These are phyloP conservation scores for Ataeniobius toweri DNA, from an alignment of 2,797 vertebrate genomes.

Conservation along the genomic window DNA sequence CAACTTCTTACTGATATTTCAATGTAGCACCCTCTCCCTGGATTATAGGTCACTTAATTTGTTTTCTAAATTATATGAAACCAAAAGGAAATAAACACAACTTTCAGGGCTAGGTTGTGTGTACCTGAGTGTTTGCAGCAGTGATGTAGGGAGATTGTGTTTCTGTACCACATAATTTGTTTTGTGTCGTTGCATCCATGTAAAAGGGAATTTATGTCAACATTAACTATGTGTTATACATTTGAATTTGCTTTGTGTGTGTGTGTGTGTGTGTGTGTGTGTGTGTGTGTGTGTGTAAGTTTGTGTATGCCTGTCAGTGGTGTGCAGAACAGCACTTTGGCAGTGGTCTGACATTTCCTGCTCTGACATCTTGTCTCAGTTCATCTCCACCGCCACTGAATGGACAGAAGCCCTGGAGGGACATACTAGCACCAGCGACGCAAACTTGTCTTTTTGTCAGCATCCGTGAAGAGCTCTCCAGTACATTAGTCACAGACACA, in stretches of 20 bases:
- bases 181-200: conserved; percentile 5
- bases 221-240: conserved; percentile 13
- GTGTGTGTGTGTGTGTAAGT: conserved; percentile 25
- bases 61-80: background rate
- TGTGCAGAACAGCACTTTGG: conserved; percentile 69
- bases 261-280: conserved; percentile 21
- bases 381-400: conserved; percentile 76
- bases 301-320: conserved; percentile 57
- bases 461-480: conserved; percentile 71
- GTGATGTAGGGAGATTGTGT: background rate
- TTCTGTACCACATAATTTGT: conserved; percentile 1
- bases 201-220: conserved; percentile 17
- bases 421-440: conserved; percentile 70
- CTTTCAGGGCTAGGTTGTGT: background rate
- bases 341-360: conserved; percentile 77
- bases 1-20: background rate
- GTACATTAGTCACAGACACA: conserved; percentile 75
- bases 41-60: background rate
- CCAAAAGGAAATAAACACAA: background rate
- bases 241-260: conserved; percentile 15
- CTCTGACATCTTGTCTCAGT: conserved; percentile 83
- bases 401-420: conserved; percentile 76
- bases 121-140: background rate
- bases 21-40: conserved; percentile 14
- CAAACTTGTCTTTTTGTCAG: conserved; percentile 83